Evolutionary conservation across 2,797 vertebrate species (phyloP).

Genomic region (Glossophaga mutica): DNA sequence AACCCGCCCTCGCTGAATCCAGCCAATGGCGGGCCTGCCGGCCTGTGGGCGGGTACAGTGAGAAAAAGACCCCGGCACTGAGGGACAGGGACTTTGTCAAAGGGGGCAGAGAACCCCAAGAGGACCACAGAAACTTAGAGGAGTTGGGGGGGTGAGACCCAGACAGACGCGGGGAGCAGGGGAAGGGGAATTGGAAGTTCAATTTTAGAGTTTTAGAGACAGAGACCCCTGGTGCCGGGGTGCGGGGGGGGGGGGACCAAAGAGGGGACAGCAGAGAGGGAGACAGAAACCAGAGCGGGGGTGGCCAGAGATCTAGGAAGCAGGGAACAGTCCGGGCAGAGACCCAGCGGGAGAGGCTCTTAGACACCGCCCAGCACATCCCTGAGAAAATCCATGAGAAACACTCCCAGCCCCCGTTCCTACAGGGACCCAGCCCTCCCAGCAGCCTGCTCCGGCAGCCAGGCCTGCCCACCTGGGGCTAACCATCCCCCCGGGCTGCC

Average conservation of each 20-base stretch:
- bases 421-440: not conserved
- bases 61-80: not conserved
- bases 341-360: not conserved
- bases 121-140: not conserved
- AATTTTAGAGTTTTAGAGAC: not conserved
- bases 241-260: rapidly evolving
- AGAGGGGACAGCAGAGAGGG: not conserved
- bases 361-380: not conserved
- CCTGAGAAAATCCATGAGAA: not conserved
- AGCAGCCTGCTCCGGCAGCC: not conserved
- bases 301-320: not conserved
- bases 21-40: constrained; percentile 31
- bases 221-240: no score
- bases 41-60: not conserved
- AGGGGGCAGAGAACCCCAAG: not conserved
- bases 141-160: not conserved
- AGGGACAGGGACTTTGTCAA: not conserved
- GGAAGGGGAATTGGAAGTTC: not conserved
- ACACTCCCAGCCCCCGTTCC: not conserved
- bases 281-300: not conserved
- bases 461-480: constrained; percentile 24
- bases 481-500: not conserved
- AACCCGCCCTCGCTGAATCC: constrained; percentile 24
- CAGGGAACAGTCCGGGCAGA: not conserved
- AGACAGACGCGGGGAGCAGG: not conserved